phyloP scores from a whole-genome alignment of 2,888 invertebrate species.

The Conomelus anceps region DNA sequence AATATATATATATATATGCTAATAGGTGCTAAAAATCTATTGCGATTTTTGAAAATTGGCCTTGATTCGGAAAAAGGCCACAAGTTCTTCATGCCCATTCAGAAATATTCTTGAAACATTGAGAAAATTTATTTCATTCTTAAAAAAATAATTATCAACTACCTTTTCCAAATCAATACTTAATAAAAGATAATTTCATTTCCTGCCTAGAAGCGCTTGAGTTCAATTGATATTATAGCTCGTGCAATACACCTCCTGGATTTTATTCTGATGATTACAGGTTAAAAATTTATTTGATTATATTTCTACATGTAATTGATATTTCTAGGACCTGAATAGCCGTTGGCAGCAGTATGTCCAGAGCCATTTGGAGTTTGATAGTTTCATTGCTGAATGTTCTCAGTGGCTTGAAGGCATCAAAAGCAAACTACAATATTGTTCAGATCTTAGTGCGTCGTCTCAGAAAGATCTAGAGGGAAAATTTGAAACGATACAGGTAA shows the following conservation, averaged over 20 bases:
- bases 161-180: no score
- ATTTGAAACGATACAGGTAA: slow-evolving; percentile 60
- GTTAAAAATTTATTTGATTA: background rate
- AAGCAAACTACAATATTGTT: slow-evolving; percentile 79
- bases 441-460: slow-evolving; percentile 71
- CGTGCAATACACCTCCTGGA: background rate
- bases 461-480: slow-evolving; percentile 82
- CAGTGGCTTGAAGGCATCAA: slow-evolving; percentile 78
- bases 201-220: no score
- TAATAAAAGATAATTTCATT: no score
- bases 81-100: no score
- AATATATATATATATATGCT: background rate
- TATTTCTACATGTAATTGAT: background rate
- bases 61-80: no score
- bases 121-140: no score
- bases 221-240: no score
- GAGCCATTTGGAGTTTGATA: slow-evolving; percentile 81
- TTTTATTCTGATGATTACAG: background rate
- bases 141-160: no score
- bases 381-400: slow-evolving; percentile 67
- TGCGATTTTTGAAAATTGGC: no score
- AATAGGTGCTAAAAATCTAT: background rate
- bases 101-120: no score
- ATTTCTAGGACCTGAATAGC: slow-evolving; percentile 61
- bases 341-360: slow-evolving; percentile 90